Percentiles rank a stretch among this genome's conserved stretches.
phyloP scores from a whole-genome alignment of 2,113 vertebrate species.

The Lates calcarifer region DNA sequence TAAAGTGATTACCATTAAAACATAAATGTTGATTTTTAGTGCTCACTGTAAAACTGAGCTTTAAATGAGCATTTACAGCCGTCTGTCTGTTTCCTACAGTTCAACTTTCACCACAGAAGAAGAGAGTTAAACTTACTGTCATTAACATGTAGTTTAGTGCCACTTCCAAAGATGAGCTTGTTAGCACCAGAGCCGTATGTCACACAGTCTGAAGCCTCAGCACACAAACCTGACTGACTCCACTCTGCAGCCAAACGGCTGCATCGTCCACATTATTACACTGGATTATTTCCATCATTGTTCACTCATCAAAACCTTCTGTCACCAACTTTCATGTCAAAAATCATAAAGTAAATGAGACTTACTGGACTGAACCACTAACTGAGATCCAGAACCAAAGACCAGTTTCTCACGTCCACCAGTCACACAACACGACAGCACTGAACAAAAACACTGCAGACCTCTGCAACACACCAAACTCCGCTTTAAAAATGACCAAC shows the following conservation, averaged over 20 bases:
- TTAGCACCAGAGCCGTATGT: not conserved
- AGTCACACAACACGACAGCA: constrained; percentile 48
- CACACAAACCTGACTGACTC: not conserved
- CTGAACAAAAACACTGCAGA: constrained; percentile 13
- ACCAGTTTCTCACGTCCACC: not conserved
- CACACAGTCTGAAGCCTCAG: constrained; percentile 19
- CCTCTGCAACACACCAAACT: too few relatives aligned
- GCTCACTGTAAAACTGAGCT: too few relatives aligned
- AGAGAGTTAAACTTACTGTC: not conserved
- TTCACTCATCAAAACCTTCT: too few relatives aligned
- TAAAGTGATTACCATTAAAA: not conserved
- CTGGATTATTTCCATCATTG: too few relatives aligned
- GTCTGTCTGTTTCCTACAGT: too few relatives aligned
- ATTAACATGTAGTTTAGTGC: not conserved
- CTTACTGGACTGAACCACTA: constrained; percentile 11
- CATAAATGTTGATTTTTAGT: too few relatives aligned
- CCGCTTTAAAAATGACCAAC: too few relatives aligned
- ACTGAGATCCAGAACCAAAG: constrained; percentile 6
- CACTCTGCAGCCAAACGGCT: too few relatives aligned
- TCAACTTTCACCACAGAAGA: too few relatives aligned
- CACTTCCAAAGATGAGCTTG: not conserved
- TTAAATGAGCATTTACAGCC: too few relatives aligned
- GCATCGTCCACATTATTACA: too few relatives aligned
- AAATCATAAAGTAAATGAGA: not conserved
- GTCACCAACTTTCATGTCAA: too few relatives aligned